These are phyloP conservation scores for Emydura subglobosa DNA, from an alignment of 2,113 vertebrate species.

Conservation along the genomic window DNA sequence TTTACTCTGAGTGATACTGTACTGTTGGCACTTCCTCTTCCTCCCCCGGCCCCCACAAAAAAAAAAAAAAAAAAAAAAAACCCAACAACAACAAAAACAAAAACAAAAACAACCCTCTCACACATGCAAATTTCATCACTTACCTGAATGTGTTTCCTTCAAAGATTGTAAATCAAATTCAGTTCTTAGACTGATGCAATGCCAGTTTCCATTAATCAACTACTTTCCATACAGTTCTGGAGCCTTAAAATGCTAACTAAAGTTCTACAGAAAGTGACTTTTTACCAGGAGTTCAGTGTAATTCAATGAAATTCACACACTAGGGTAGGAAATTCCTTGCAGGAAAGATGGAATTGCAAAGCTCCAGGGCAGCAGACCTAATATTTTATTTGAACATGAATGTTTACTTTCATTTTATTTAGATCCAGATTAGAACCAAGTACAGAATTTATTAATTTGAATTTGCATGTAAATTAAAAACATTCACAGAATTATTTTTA, in stretches of 20 bases:
- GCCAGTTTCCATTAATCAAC: conserved; percentile 4
- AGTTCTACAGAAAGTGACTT: not conserved
- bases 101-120: not conserved
- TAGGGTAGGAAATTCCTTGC: not conserved
- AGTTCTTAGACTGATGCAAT: conserved; percentile 37
- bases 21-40: conserved; percentile 46
- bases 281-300: not conserved
- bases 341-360: not conserved
- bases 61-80: too few species aligned
- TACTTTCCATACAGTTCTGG: not conserved
- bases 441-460: not conserved
- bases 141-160: conserved; percentile 41
- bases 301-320: not conserved
- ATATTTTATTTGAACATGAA: not conserved
- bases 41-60: not conserved
- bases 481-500: not conserved
- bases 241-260: not conserved
- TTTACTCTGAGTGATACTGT: conserved; percentile 56
- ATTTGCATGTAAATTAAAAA: not conserved
- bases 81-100: too few species aligned
- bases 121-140: conserved; percentile 31
- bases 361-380: not conserved
- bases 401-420: not conserved
- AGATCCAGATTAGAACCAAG: not conserved
- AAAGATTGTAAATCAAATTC: conserved; percentile 42